phyloP scores from a whole-genome alignment of 2,113 vertebrate genomes.

The Bubo scandiacus region DNA sequence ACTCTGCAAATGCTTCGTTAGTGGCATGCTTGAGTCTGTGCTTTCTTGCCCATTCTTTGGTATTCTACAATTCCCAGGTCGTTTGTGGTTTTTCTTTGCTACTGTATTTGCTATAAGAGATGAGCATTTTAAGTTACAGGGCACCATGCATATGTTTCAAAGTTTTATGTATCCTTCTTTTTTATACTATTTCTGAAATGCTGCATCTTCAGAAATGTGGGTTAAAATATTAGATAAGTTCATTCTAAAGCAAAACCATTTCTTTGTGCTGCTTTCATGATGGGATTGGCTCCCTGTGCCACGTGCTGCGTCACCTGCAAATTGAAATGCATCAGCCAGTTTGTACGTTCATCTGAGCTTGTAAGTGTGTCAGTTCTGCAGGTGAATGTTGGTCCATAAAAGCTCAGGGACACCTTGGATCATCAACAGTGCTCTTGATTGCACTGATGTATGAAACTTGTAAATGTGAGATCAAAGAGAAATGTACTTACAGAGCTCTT shows the following conservation, averaged over 20 bases:
- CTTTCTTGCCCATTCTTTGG: slow-evolving; percentile 47
- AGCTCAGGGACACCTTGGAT: not conserved
- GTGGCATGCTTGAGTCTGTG: slow-evolving; percentile 66
- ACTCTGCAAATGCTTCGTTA: slow-evolving; percentile 53
- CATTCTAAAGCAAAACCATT: slow-evolving; percentile 49
- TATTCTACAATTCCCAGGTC: slow-evolving; percentile 14
- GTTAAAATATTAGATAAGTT: not conserved
- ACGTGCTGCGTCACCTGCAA: not conserved
- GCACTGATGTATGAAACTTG: not conserved
- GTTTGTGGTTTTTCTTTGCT: slow-evolving; percentile 46
- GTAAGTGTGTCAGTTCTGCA: slow-evolving; percentile 39
- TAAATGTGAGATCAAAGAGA: not conserved
- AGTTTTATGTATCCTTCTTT: not conserved
- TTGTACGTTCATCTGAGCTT: not conserved
- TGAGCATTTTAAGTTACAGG: not conserved
- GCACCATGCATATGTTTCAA: not conserved
- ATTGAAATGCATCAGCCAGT: not conserved
- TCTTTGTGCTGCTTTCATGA: slow-evolving; percentile 40
- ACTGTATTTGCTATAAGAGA: slow-evolving; percentile 2
- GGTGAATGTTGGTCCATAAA: not conserved
- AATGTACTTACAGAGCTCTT: not conserved
- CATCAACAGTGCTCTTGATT: not conserved
- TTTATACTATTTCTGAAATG: slow-evolving; percentile 55
- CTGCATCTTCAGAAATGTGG: slow-evolving; percentile 49
- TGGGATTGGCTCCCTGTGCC: slow-evolving; percentile 28